phyloP scores from a whole-genome alignment of 2,888 invertebrate species.

The Tachina lurida region DNA sequence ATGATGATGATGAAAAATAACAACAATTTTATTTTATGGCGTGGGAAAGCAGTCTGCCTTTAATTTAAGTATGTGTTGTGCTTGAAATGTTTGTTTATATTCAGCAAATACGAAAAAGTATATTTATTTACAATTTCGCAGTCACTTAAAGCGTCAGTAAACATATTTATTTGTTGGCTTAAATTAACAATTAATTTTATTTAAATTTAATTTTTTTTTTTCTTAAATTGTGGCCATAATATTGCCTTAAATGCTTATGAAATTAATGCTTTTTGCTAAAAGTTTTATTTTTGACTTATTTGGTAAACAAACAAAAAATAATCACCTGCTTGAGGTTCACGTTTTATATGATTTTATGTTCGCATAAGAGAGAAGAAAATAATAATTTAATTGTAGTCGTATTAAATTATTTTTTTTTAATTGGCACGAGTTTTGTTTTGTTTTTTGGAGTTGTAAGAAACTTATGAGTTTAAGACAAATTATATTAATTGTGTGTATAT shows the following conservation, averaged over 20 bases:
- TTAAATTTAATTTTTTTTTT: background rate
- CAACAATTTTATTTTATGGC: conserved; percentile 39
- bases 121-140: conserved; percentile 3
- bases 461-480: background rate
- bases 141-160: background rate
- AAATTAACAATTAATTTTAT: conserved; percentile 25
- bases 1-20: conserved; percentile 21
- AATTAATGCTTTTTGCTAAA: conserved; percentile 26
- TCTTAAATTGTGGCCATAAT: conserved; percentile 20
- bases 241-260: conserved; percentile 45
- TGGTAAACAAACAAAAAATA: conserved; percentile 26
- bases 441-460: background rate
- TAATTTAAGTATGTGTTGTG: background rate
- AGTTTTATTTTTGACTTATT: conserved; percentile 34
- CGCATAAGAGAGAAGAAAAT: conserved; percentile 13
- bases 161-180: background rate
- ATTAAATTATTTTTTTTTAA: conserved; percentile 39
- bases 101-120: background rate
- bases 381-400: conserved; percentile 28
- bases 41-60: conserved; percentile 61
- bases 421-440: conserved; percentile 5
- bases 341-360: conserved; percentile 9
- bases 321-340: conserved; percentile 47
- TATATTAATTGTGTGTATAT: background rate
- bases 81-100: conserved; percentile 11